phyloP scores from a whole-genome alignment of 2,113 vertebrate species.

The Sinocyclocheilus grahami region DNA sequence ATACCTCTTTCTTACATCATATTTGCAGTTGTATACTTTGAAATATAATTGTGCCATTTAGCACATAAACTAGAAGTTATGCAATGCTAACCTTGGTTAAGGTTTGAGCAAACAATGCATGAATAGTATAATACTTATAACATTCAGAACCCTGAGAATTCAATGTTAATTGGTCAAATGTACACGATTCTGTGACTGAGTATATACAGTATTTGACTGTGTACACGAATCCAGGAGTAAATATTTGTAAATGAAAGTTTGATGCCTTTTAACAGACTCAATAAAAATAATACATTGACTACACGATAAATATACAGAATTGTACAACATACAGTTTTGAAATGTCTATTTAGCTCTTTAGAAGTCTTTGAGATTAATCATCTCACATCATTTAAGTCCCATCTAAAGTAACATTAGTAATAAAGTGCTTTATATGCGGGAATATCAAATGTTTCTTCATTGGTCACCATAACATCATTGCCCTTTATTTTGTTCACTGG shows the following conservation, averaged over 20 bases:
- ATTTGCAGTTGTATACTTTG: no score
- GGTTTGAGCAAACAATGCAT: neutral
- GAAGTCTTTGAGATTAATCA: neutral
- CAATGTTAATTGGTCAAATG: neutral
- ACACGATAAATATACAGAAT: constrained; percentile 28
- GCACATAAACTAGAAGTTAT: neutral
- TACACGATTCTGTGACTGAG: neutral
- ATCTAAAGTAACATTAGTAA: neutral
- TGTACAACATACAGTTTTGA: constrained; percentile 20
- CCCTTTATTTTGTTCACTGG: constrained; percentile 55
- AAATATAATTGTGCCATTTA: neutral
- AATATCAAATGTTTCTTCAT: constrained; percentile 63
- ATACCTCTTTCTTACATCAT: neutral
- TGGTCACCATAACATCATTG: constrained; percentile 65
- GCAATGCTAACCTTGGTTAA: neutral
- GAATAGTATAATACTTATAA: neutral
- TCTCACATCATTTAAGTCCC: neutral
- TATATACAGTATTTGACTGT: neutral
- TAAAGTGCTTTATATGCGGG: constrained; percentile 4
- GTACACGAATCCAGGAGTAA: neutral
- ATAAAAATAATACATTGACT: neutral
- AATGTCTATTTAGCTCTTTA: neutral
- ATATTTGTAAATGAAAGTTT: constrained; percentile 27
- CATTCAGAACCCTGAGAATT: constrained; percentile 16
- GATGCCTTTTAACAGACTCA: no score